phyloP scores from a whole-genome alignment of 2,797 vertebrate genomes.

The Phyllotis vaccarum region DNA sequence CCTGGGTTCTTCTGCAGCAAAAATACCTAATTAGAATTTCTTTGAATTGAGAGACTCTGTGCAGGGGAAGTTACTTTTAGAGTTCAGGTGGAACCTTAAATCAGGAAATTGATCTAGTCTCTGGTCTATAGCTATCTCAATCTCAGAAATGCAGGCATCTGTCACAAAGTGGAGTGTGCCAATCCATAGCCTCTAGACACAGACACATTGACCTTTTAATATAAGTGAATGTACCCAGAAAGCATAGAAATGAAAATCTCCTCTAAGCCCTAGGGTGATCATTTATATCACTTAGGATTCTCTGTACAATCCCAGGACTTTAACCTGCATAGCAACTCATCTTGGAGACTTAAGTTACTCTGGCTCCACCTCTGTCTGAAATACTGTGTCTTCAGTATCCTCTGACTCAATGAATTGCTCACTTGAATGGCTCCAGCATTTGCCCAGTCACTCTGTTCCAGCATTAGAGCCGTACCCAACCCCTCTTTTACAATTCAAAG shows the following conservation, averaged over 20 bases:
- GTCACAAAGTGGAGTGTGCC: background rate
- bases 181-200: background rate
- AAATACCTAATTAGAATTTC: background rate
- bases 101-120: background rate
- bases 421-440: background rate
- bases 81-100: no score
- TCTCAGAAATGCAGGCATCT: background rate
- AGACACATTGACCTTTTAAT: background rate
- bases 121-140: background rate
- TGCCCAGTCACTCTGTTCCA: background rate
- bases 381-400: background rate
- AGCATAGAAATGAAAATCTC: background rate
- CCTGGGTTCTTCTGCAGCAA: background rate
- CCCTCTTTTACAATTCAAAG: background rate
- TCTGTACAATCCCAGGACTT: background rate
- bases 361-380: background rate
- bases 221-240: background rate
- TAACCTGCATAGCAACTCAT: background rate
- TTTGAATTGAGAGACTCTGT: background rate
- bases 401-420: background rate
- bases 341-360: background rate
- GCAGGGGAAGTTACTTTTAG: background rate
- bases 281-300: background rate
- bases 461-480: background rate
- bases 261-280: background rate